These are phyloP conservation scores for Montipora efflorescens DNA, from an alignment of 64 coral and sea anemone genomes.

Conservation along the genomic window DNA sequence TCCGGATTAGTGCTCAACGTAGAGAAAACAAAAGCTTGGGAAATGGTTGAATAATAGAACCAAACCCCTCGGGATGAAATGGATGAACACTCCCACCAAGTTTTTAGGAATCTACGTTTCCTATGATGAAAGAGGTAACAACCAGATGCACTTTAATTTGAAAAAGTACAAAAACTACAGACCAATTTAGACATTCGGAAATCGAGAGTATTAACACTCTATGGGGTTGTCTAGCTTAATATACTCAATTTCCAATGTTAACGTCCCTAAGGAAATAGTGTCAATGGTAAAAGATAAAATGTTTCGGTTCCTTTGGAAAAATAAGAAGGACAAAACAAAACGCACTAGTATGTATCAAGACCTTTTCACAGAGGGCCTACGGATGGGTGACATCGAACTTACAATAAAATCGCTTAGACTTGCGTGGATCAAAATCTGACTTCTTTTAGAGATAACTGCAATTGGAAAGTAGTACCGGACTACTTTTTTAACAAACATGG, in stretches of 20 bases:
- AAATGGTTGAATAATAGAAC: background rate
- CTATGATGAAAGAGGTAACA: background rate
- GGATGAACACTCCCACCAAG: background rate
- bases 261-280: background rate
- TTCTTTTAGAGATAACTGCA: background rate
- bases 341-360: background rate
- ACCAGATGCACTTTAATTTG: background rate
- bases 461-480: background rate
- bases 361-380: background rate
- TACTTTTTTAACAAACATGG: background rate
- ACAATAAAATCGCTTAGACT: background rate
- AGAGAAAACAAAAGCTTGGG: background rate
- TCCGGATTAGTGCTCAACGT: background rate
- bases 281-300: background rate
- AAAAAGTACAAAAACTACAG: background rate
- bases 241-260: background rate
- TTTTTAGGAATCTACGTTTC: background rate
- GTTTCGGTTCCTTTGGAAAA: constrained; percentile 10
- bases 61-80: background rate
- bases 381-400: background rate
- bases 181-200: background rate
- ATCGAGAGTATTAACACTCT: background rate
- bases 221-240: background rate
- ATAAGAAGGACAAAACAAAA: constrained; percentile 28
- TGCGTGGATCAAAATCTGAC: background rate